Conservation (phyloP, 2,113 vertebrate species). For the Daboia siamensis region DNA sequence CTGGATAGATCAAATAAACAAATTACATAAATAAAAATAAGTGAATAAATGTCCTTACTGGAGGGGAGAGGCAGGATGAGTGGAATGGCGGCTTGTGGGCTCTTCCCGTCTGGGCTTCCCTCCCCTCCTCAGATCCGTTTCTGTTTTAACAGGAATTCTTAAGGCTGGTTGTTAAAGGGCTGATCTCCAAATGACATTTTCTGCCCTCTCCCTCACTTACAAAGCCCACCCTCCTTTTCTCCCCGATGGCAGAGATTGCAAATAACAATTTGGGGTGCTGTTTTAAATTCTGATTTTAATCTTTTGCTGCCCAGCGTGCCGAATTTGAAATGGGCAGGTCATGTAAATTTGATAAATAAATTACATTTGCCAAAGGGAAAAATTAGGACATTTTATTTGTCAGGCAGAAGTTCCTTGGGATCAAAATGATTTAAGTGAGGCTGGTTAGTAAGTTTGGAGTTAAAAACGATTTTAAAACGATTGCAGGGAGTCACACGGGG, state of each 20-base stretch:
- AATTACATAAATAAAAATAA: neutral
- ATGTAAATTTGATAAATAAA: neutral
- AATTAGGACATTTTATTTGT: neutral
- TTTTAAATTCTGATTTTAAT: neutral
- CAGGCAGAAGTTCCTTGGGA: neutral
- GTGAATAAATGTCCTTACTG: neutral
- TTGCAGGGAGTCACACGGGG: neutral
- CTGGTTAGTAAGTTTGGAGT: neutral
- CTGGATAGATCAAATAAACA: neutral
- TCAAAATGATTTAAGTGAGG: neutral
- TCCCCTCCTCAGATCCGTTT: neutral
- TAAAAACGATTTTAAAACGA: neutral
- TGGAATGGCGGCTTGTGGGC: neutral
- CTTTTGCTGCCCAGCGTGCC: neutral
- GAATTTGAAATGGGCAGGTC: neutral
- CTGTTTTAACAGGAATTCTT: neutral
- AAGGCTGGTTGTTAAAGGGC: neutral
- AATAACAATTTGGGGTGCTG: neutral
- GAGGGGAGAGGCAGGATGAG: neutral
- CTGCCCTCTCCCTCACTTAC: accelerated
- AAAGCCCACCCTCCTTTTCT: neutral
- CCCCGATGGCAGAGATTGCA: neutral
- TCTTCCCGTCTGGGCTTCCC: neutral
- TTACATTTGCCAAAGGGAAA: neutral
- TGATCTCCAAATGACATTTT: neutral